These are phyloP conservation scores for Trachurus trachurus DNA, from an alignment of 2,797 vertebrate species.

Conservation along the genomic window DNA sequence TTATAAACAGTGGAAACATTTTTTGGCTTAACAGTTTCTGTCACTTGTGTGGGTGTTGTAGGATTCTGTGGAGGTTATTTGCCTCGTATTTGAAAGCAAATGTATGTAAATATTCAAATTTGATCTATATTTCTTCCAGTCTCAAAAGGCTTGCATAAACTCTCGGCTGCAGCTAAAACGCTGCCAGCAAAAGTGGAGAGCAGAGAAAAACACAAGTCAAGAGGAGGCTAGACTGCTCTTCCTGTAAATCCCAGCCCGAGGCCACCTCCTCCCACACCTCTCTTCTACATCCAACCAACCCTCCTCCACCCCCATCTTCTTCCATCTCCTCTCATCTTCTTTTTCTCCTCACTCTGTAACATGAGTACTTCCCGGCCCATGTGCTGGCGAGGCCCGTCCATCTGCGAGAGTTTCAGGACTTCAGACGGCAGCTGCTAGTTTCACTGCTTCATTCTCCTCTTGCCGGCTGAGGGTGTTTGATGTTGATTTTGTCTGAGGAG, in stretches of 20 bases:
- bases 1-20: constrained; percentile 5
- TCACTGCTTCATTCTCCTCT: neutral
- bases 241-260: constrained; percentile 47
- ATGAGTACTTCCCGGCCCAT: neutral
- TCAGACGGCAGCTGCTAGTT: constrained; percentile 1
- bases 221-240: constrained; percentile 39
- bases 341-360: neutral
- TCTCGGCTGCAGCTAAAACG: constrained; percentile 14
- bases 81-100: constrained; percentile 48
- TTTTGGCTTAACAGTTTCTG: constrained; percentile 9
- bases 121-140: constrained; percentile 26
- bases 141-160: constrained; percentile 42
- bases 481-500: neutral
- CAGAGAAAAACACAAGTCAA: constrained; percentile 32
- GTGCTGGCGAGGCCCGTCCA: neutral
- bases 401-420: constrained; percentile 8
- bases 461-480: neutral
- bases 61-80: constrained; percentile 27
- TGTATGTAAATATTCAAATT: constrained; percentile 57
- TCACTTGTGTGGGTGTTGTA: constrained; percentile 55
- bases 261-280: constrained; percentile 48
- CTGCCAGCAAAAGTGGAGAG: constrained; percentile 24
- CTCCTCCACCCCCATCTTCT: constrained; percentile 10
- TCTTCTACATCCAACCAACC: constrained; percentile 31
- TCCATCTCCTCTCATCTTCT: constrained; percentile 25